phyloP scores from a whole-genome alignment of 2,888 invertebrate species.

The Geotrupes spiniger region DNA sequence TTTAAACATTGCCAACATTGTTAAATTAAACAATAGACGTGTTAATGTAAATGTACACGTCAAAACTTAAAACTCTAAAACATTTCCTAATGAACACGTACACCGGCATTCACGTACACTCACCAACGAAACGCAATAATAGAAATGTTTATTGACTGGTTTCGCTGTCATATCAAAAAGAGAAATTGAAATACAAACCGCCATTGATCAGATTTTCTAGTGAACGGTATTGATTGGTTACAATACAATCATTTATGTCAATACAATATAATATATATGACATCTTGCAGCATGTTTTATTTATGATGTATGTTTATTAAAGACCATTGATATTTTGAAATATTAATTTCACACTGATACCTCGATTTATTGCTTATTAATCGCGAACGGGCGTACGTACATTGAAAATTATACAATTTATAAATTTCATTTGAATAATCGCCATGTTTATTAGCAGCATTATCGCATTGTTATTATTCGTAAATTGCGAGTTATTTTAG shows the following conservation, averaged over 20 bases:
- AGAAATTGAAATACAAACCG: conserved; percentile 34
- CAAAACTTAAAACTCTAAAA: conserved; percentile 10
- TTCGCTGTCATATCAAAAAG: conserved; percentile 3
- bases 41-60: no score
- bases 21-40: no score
- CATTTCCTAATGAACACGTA: conserved; percentile 1
- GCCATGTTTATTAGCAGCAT: not conserved
- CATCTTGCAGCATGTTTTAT: conserved; percentile 22
- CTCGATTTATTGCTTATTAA: conserved; percentile 3
- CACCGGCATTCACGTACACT: no score
- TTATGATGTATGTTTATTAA: conserved; percentile 17
- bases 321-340: conserved; percentile 7
- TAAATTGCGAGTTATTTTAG: conserved; percentile 4
- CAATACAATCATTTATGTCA: conserved; percentile 27
- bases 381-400: not conserved
- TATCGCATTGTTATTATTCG: not conserved
- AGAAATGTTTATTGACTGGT: not conserved
- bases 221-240: conserved; percentile 32
- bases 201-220: conserved; percentile 29
- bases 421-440: conserved; percentile 1
- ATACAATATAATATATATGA: conserved; percentile 22
- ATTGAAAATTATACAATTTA: conserved; percentile 6
- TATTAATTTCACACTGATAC: conserved; percentile 6
- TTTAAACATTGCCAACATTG: no score
- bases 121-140: not conserved